Base-by-base conservation (phyloP, 2,888 invertebrate species). In the Lamellibrachia satsuma region DNA sequence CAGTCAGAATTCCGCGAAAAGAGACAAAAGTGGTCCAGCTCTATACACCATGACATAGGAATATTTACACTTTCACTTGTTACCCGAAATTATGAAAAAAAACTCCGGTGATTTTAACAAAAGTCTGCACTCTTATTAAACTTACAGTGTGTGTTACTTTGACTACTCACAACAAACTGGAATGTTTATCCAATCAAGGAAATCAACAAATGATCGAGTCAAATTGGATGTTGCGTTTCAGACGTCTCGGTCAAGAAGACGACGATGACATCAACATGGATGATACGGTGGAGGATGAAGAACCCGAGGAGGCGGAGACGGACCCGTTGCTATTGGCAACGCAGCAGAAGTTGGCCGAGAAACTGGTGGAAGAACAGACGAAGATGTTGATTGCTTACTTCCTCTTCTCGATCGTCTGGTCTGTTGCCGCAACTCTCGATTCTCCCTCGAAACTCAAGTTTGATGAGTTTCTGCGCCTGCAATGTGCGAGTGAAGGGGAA, bases 391-490 rank as follows among this genome's bases (percentile, higher is more conserved):
- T 96, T 22, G 95, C 95, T 92, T 95, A 96, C 93, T 96, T 96
- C 94, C 94, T 96, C 91, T 96, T 96, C 94, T 95, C 96, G 7
- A 93, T 96, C 6, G 96, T 96, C n/a, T 96, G 96, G 96, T 96
- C 96, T 1, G 94, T 96, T 27, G 96, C 96, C 0, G 96, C 95
- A 11, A 95, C 95, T 1, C 94, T 96, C 4, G 96, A 96, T 90
- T 95, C 95, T 52, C 95, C 95, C 92, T 96, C 96, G 0, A 93
- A 96, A 7, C 93, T 95, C 92, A 96, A 96, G 94, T 96, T 96
- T 95, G 96, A 96, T 92, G 96, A 96, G 93, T 96, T 96, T 93
- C 96, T 96, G 94, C 94, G 94, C 39, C 92, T 92, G 8, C 93
- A 95, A 15, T 96, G 96, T 94, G 96, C 96, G 90, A 96, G 95